Conservation (phyloP, 2,888 invertebrate species). For the Isoperla grammatica region DNA sequence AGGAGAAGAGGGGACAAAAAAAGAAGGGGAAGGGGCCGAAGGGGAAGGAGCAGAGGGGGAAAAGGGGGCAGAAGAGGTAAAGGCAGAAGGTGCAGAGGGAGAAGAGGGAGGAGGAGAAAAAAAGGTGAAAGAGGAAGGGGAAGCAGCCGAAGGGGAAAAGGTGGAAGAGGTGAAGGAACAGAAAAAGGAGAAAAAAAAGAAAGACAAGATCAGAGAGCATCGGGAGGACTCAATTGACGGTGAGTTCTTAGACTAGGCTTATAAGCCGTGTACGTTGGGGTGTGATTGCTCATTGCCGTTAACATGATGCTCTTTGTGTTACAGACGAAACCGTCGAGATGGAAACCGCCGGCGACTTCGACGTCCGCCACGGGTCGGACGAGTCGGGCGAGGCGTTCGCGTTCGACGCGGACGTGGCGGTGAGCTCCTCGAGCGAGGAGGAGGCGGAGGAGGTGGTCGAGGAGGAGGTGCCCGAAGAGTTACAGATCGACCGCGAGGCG, state of each 20-base stretch:
- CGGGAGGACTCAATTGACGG: no score
- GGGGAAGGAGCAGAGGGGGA: not conserved
- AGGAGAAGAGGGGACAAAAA: not conserved
- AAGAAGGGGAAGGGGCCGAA: not conserved
- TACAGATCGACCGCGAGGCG: slow-evolving; percentile 30
- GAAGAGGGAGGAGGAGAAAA: not conserved
- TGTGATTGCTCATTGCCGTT: no score
- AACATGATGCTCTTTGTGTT: no score
- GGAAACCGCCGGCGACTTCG: not conserved
- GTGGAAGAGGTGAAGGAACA: no score
- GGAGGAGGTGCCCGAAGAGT: slow-evolving; percentile 27
- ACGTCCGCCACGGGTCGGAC: not conserved
- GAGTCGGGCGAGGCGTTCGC: not conserved
- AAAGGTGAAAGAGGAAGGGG: not conserved
- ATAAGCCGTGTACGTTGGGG: no score
- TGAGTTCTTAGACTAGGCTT: no score
- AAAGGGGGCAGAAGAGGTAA: not conserved
- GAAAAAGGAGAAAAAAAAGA: no score
- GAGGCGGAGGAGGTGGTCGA: not conserved
- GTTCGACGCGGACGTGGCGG: not conserved
- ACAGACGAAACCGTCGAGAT: not conserved
- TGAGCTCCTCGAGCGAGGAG: no score
- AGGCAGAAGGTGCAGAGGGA: not conserved
- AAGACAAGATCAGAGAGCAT: no score
- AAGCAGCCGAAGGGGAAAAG: not conserved